Percentiles rank a stretch among this genome's conserved stretches.
These are phyloP conservation scores for Aradophagus sp. DNA, from an alignment of 1,140 invertebrate genomes.

Conservation along the genomic window DNA sequence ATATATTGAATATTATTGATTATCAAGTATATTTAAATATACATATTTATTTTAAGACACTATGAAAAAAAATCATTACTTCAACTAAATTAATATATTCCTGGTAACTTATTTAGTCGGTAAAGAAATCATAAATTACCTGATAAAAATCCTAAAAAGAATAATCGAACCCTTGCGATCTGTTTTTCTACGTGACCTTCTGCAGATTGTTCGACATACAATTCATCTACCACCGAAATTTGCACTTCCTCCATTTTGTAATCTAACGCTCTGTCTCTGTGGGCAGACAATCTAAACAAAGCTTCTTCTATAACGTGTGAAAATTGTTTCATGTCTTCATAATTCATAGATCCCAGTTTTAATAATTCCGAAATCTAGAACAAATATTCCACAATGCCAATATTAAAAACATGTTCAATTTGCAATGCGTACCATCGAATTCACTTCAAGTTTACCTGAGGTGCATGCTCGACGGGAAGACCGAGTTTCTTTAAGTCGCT, in stretches of 20 bases:
- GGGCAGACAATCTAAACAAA: conserved; percentile 87
- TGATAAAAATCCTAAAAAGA: conserved; percentile 94
- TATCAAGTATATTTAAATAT: too few relatives aligned
- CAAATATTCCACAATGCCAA: background rate
- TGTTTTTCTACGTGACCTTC: conserved; percentile 91
- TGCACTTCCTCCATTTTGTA: conserved; percentile 99
- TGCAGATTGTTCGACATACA: conserved; percentile 93
- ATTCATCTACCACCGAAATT: conserved; percentile 96
- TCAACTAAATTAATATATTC: too few relatives aligned
- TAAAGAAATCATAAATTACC: too few relatives aligned
- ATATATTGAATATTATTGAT: too few relatives aligned
- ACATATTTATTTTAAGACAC: too few relatives aligned
- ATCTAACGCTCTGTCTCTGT: conserved; percentile 90
- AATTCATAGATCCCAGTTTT: conserved; percentile 93
- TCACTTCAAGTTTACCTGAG: conserved; percentile 77
- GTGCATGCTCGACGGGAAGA: conserved; percentile 97
- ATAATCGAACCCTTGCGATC: conserved; percentile 94
- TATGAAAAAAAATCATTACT: too few relatives aligned
- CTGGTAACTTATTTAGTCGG: too few relatives aligned
- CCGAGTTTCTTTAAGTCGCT: conserved; percentile 94
- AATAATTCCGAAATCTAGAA: conserved; percentile 93
- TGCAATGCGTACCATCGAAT: background rate
- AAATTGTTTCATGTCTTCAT: conserved; percentile 94
- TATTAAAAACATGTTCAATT: background rate
- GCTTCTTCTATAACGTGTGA: conserved; percentile 92